Percentiles rank a stretch among this genome's conserved stretches.
Evolutionary conservation across 2,113 vertebrate genomes (phyloP).

Genomic region (Erinaceus europaeus): DNA sequence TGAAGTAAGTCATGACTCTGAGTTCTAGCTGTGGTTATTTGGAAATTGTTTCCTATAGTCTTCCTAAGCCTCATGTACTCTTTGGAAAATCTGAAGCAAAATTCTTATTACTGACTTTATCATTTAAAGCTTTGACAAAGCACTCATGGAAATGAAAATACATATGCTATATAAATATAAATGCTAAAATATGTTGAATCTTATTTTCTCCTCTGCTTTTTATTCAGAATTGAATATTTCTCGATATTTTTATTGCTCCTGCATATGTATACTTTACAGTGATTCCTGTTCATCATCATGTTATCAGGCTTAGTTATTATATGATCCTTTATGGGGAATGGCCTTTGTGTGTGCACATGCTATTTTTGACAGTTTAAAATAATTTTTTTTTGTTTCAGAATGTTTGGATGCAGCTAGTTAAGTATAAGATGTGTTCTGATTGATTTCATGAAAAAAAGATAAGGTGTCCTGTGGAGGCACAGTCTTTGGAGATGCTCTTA

Average conservation of each 20-base stretch:
- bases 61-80: constrained; percentile 9
- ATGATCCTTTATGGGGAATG: background rate
- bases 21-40: constrained; percentile 25
- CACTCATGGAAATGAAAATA: constrained; percentile 8
- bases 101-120: constrained; percentile 20
- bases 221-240: background rate
- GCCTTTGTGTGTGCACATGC: background rate
- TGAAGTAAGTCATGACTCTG: constrained; percentile 38
- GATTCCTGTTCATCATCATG: background rate
- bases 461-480: background rate
- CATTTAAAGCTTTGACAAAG: constrained; percentile 12
- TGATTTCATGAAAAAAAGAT: background rate
- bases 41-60: constrained; percentile 39
- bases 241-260: background rate
- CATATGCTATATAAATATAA: background rate
- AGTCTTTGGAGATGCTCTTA: constrained; percentile 1
- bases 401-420: background rate
- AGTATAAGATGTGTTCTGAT: background rate
- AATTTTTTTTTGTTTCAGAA: background rate
- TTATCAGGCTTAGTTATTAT: background rate
- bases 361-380: constrained; percentile 26
- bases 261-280: background rate
- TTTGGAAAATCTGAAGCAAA: constrained; percentile 63
- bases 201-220: constrained; percentile 34
- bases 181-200: background rate